Evolutionary conservation across 1,140 invertebrate genomes (phyloP).

Genomic region (Panagrolaimus sp.): DNA sequence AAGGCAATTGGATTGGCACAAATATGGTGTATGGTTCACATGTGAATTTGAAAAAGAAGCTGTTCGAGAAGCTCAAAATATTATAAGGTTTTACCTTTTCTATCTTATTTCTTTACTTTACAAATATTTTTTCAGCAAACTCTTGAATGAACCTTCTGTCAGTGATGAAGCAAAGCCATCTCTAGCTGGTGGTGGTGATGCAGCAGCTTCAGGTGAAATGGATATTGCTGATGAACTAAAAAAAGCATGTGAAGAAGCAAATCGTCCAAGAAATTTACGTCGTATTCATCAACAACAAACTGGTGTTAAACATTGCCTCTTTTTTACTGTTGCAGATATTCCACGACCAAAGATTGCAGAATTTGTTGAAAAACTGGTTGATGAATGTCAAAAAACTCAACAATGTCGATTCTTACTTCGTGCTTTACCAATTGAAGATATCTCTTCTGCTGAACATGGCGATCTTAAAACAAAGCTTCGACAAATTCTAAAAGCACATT

Average conservation of each 20-base stretch:
- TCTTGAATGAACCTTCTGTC: too few relatives aligned
- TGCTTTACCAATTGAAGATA: conserved; percentile 16
- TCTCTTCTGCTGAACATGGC: background rate
- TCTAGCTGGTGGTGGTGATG: too few relatives aligned
- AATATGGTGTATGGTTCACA: conserved; percentile 14
- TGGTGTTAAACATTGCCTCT: conserved; percentile 17
- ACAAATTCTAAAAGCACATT: background rate
- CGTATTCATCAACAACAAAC: conserved; percentile 8
- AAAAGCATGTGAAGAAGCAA: too few relatives aligned
- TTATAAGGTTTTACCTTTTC: too few relatives aligned
- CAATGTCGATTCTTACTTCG: conserved; percentile 16
- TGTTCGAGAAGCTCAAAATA: conserved; percentile 19
- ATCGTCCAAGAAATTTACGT: too few relatives aligned
- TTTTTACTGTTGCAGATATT: conserved; percentile 12
- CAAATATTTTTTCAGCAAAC: too few relatives aligned
- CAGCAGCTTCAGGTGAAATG: background rate
- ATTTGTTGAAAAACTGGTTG: conserved; percentile 12
- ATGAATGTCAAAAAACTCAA: conserved; percentile 8
- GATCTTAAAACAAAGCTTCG: background rate
- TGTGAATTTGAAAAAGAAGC: conserved; percentile 10
- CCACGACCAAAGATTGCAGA: conserved; percentile 3
- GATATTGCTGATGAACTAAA: conserved; percentile 16
- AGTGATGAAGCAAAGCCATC: too few relatives aligned
- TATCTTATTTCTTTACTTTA: too few relatives aligned
- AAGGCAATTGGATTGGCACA: background rate